Conservation (phyloP, 2,888 invertebrate species). For the Melanotus villosus region DNA sequence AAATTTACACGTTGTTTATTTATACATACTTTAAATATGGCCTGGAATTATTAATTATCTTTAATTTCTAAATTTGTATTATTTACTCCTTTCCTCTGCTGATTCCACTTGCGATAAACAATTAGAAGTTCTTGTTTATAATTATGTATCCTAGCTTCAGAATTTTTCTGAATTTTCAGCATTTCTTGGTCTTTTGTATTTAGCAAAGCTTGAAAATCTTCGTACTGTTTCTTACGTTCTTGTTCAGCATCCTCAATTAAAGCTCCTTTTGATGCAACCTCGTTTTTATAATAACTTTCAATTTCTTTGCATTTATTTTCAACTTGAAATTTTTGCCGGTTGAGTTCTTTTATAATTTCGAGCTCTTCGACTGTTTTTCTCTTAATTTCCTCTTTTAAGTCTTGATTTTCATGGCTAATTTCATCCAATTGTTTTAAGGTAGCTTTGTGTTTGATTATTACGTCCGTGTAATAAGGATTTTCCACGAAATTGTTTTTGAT, state of each 20-base stretch:
- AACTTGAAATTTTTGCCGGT: slow-evolving; percentile 37
- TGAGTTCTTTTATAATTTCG: slow-evolving; percentile 39
- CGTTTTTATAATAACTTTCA: slow-evolving; percentile 28
- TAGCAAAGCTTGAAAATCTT: slow-evolving; percentile 8
- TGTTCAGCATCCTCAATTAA: slow-evolving; percentile 1
- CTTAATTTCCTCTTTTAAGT: slow-evolving; percentile 29
- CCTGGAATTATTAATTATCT: too few species aligned
- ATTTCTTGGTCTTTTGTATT: slow-evolving; percentile 23
- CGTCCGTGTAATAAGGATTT: slow-evolving; percentile 37
- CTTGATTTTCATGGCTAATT: slow-evolving; percentile 31
- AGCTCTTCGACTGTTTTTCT: slow-evolving; percentile 21
- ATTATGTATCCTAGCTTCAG: slow-evolving; percentile 32
- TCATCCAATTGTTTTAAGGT: slow-evolving; percentile 26
- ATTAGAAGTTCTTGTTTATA: slow-evolving; percentile 29
- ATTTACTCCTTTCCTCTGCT: too few species aligned
- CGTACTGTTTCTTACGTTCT: slow-evolving; percentile 3
- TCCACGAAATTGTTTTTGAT: slow-evolving; percentile 39
- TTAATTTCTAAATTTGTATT: too few species aligned
- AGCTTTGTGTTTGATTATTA: slow-evolving; percentile 29
- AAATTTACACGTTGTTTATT: too few species aligned
- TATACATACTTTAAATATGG: too few species aligned
- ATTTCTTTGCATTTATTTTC: slow-evolving; percentile 32
- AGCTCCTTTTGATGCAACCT: slow-evolving; percentile 23
- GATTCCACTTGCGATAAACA: slow-evolving; percentile 33
- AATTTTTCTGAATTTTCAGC: slow-evolving; percentile 1